These are phyloP conservation scores for Lumbricus terrestris DNA, from an alignment of 2,888 invertebrate genomes.

Conservation along the genomic window DNA sequence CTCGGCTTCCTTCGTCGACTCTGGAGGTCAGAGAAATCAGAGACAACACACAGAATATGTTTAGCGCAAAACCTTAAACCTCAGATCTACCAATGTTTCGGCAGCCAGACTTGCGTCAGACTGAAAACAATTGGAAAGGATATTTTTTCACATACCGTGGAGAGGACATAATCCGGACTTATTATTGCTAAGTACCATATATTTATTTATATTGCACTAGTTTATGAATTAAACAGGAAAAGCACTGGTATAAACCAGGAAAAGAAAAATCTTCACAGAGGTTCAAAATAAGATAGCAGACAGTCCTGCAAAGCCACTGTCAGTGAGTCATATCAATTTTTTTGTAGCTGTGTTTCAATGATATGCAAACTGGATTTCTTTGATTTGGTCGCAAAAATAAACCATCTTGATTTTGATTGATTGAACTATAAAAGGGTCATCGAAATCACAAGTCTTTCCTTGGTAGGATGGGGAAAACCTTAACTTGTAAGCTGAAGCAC, in stretches of 20 bases:
- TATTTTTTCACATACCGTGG: background rate
- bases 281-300: background rate
- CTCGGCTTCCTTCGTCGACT: background rate
- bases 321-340: too few relatives aligned
- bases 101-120: background rate
- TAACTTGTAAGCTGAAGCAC: too few relatives aligned
- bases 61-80: background rate
- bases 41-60: background rate
- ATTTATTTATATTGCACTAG: background rate
- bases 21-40: slow-evolving; percentile 6
- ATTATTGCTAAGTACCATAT: background rate
- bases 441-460: too few relatives aligned
- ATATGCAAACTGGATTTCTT: too few relatives aligned
- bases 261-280: background rate
- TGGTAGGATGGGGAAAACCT: too few relatives aligned
- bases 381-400: too few relatives aligned
- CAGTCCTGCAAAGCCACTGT: background rate
- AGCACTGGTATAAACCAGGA: background rate
- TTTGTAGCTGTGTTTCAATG: too few relatives aligned
- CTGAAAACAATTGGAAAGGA: background rate
- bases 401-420: too few relatives aligned
- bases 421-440: too few relatives aligned
- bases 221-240: background rate
- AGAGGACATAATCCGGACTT: background rate
- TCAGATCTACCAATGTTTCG: background rate